Conservation (phyloP, 23 tunicate species). For the Clavelina lepadiformis region DNA sequence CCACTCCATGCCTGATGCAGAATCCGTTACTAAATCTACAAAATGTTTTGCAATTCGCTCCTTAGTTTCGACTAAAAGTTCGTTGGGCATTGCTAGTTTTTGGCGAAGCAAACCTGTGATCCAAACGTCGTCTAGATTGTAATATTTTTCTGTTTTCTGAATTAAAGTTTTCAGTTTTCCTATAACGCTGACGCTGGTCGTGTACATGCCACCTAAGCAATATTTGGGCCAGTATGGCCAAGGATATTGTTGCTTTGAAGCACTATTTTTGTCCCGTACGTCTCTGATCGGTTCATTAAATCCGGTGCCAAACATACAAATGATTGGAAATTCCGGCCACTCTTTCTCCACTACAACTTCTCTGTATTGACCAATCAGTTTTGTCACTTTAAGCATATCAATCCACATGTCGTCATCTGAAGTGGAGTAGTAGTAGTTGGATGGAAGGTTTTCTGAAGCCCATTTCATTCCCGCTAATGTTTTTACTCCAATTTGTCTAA, state of each 20-base stretch:
- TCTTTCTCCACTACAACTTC: background rate
- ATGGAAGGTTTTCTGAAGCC: slow-evolving; percentile 14
- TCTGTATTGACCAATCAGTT: background rate
- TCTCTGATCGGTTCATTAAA: slow-evolving; percentile 11
- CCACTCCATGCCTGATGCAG: no score
- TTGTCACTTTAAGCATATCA: background rate
- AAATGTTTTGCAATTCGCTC: no score
- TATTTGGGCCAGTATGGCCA: slow-evolving; percentile 26
- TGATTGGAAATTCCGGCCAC: slow-evolving; percentile 12
- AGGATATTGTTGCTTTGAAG: slow-evolving; percentile 5
- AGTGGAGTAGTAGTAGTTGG: slow-evolving; percentile 12
- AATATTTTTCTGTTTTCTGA: slow-evolving; percentile 2
- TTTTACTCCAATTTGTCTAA: slow-evolving; percentile 11
- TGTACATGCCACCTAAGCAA: slow-evolving; percentile 31
- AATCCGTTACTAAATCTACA: no score
- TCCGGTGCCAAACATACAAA: slow-evolving; percentile 13
- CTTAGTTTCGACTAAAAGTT: no score
- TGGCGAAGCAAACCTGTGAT: slow-evolving; percentile 14
- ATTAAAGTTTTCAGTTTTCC: background rate
- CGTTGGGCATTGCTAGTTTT: slow-evolving; percentile 22
- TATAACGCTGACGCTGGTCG: background rate
- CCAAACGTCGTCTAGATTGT: slow-evolving; percentile 25
- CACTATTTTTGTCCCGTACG: slow-evolving; percentile 5
- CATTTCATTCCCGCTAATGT: slow-evolving; percentile 27
- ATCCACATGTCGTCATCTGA: slow-evolving; percentile 17